These are phyloP conservation scores for Noctua fimbriata DNA, from an alignment of 2,888 invertebrate species.

Conservation along the genomic window DNA sequence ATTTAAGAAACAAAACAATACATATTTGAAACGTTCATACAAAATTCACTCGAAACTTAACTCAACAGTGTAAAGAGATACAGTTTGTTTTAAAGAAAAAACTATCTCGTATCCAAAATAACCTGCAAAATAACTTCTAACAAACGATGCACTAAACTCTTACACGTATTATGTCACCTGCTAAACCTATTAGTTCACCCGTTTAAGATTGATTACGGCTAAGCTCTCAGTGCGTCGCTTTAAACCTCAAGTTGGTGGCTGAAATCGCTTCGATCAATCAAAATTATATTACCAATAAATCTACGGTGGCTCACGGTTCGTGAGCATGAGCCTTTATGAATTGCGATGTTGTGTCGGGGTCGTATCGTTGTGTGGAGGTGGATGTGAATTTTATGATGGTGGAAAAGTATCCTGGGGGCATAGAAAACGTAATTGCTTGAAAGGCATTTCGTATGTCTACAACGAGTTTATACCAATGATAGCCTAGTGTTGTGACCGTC, in stretches of 20 bases:
- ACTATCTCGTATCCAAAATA: too few relatives aligned
- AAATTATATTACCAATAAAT: conserved; percentile 90
- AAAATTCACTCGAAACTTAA: background rate
- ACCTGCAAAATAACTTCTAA: background rate
- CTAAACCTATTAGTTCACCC: conserved; percentile 64
- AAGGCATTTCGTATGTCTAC: background rate
- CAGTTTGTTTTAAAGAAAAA: background rate
- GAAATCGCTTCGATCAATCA: conserved; percentile 86
- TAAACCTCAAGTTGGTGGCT: conserved; percentile 78
- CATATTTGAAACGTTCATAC: background rate
- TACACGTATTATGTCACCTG: conserved; percentile 59
- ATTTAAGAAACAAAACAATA: too few relatives aligned
- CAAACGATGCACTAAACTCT: conserved; percentile 54
- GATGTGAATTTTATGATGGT: background rate
- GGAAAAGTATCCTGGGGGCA: too few relatives aligned
- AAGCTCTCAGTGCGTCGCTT: conserved; percentile 78
- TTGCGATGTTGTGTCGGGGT: conserved; percentile 66
- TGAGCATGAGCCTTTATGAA: conserved; percentile 70
- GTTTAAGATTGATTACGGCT: conserved; percentile 79
- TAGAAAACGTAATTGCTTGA: too few relatives aligned
- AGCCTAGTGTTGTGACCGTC: too few relatives aligned
- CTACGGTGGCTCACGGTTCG: conserved; percentile 81
- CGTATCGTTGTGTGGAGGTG: conserved; percentile 3
- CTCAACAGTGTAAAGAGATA: background rate
- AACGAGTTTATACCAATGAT: too few relatives aligned